Percentiles rank a stretch among this genome's conserved stretches.
phyloP scores from a whole-genome alignment of 1,140 invertebrate genomes.

The Drosophila pectinifera region DNA sequence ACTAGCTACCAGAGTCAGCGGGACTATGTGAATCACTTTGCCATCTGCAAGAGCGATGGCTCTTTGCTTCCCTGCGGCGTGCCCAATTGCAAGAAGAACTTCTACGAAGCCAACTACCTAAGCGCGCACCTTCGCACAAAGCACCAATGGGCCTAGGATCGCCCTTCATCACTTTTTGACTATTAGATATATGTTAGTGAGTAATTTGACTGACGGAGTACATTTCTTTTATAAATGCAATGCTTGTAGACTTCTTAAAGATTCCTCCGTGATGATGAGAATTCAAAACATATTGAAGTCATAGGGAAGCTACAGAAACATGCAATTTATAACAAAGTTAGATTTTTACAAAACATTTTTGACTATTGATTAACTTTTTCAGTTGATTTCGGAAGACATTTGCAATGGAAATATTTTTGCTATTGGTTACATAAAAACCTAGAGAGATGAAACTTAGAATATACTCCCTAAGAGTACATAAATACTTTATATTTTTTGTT shows the following conservation, averaged over 20 bases:
- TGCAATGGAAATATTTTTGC: neutral
- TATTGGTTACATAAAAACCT: no score
- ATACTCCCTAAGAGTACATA: constrained; percentile 14
- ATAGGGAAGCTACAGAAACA: neutral
- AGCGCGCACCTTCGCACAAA: constrained; percentile 43
- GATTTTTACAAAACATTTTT: neutral
- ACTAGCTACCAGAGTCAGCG: neutral
- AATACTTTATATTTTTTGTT: neutral
- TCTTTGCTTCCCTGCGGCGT: constrained; percentile 40
- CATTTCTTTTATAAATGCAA: neutral
- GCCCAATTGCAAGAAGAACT: constrained; percentile 36
- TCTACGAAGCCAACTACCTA: constrained; percentile 27
- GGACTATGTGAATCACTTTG: constrained; percentile 50
- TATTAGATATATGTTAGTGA: constrained; percentile 1
- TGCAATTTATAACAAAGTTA: constrained; percentile 10
- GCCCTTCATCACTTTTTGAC: neutral
- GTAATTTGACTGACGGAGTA: neutral
- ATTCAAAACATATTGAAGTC: neutral
- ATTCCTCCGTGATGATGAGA: neutral
- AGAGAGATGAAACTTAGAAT: neutral
- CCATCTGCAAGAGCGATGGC: constrained; percentile 9
- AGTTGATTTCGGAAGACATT: neutral
- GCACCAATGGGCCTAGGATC: constrained; percentile 34
- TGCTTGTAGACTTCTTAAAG: neutral
- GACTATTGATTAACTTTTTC: constrained; percentile 8